A percentile compares a stretch with the other conserved stretches of the same genome.
Conservation (phyloP, 2,113 vertebrate genomes). For the Motacilla alba region DNA sequence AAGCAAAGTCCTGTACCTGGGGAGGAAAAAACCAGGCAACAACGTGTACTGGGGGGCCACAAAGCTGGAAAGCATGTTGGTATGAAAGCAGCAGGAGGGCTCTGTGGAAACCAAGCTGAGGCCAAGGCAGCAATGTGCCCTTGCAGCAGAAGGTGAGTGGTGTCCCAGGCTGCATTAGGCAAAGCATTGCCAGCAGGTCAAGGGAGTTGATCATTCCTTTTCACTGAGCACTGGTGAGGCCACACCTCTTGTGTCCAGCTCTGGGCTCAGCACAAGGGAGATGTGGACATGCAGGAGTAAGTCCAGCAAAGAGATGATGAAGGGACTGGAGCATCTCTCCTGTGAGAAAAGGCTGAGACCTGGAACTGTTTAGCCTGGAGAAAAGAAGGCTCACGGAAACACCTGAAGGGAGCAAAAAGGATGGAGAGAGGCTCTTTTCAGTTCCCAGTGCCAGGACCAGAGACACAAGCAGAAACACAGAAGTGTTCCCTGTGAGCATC, state of each 20-base stretch:
- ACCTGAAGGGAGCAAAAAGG: not conserved
- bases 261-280: not conserved
- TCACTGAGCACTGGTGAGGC: not conserved
- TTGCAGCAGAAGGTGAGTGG: not conserved
- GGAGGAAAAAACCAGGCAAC: not conserved
- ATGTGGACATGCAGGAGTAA: not conserved
- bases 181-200: not conserved
- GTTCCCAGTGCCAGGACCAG: not conserved
- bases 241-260: not conserved
- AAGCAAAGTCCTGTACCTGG: not conserved
- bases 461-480: not conserved
- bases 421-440: not conserved
- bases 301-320: not conserved
- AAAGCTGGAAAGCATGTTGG: not conserved
- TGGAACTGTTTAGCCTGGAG: not conserved
- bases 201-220: not conserved
- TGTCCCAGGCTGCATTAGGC: not conserved
- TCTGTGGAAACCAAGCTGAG: not conserved
- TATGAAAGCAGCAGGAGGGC: not conserved
- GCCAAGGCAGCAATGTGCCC: not conserved
- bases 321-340: not conserved
- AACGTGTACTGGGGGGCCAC: not conserved
- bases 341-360: not conserved
- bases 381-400: not conserved
- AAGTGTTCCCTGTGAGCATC: not conserved